phyloP scores from a whole-genome alignment of 92 coral and sea anemone species.

The Bergia sp. region DNA sequence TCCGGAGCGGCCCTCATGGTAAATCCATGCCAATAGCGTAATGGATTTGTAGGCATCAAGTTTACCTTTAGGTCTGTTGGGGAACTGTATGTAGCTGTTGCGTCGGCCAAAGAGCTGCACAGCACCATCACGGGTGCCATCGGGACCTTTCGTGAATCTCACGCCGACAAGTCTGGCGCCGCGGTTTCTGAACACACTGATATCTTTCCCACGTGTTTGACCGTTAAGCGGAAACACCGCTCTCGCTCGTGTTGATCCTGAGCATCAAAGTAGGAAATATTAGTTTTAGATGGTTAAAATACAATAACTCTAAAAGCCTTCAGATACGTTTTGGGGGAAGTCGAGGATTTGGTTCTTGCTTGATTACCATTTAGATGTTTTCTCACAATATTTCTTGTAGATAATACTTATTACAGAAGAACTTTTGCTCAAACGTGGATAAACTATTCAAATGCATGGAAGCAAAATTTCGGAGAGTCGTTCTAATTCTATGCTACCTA shows the following conservation, averaged over 20 bases:
- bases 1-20: constrained; percentile 9
- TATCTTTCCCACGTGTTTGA: constrained; percentile 7
- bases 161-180: not conserved
- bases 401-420: too few relatives aligned
- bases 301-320: too few relatives aligned
- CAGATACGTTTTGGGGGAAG: too few relatives aligned
- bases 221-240: constrained; percentile 24
- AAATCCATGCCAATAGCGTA: constrained; percentile 24
- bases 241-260: constrained; percentile 18
- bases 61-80: constrained; percentile 21
- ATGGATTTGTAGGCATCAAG: constrained; percentile 12
- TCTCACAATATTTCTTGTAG: too few relatives aligned
- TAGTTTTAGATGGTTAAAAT: too few relatives aligned
- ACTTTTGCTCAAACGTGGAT: too few relatives aligned
- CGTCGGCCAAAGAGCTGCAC: constrained; percentile 4
- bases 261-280: not conserved
- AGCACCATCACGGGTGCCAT: constrained; percentile 25
- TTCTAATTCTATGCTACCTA: not conserved
- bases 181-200: constrained; percentile 20
- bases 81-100: constrained; percentile 19
- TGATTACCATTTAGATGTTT: too few relatives aligned
- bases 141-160: constrained; percentile 17
- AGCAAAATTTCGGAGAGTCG: too few relatives aligned
- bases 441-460: too few relatives aligned
- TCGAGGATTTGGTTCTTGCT: too few relatives aligned